Evolutionary conservation across 2,113 vertebrate species (phyloP).

Genomic region (Terrapene triunguis): DNA sequence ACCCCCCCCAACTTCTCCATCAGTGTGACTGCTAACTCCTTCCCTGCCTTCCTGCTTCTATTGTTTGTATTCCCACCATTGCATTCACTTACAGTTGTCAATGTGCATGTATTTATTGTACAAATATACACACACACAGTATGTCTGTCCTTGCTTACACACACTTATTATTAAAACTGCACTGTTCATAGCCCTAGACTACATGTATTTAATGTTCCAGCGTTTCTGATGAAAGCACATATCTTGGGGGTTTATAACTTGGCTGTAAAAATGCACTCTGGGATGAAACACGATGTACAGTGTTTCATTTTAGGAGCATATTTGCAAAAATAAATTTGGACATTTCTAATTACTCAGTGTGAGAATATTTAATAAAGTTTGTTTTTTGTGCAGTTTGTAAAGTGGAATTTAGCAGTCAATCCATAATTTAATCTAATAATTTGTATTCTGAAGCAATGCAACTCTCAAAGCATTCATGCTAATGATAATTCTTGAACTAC

Average conservation of each 20-base stretch:
- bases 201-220: neutral
- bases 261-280: neutral
- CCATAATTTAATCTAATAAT: neutral
- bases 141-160: neutral
- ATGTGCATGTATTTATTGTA: neutral
- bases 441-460: constrained; percentile 63
- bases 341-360: neutral
- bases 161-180: neutral
- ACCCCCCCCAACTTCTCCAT: constrained; percentile 36
- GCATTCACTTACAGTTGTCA: neutral
- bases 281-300: neutral
- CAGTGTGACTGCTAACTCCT: constrained; percentile 21
- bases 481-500: constrained; percentile 46
- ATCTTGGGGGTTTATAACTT: constrained; percentile 36
- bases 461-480: constrained; percentile 63
- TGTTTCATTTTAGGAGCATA: constrained; percentile 28
- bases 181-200: neutral
- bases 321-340: constrained; percentile 58
- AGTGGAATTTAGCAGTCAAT: constrained; percentile 29
- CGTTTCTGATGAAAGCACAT: neutral
- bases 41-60: constrained; percentile 10
- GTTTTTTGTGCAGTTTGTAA: neutral
- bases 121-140: accelerated
- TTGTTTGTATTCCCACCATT: constrained; percentile 13
- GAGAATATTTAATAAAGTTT: constrained; percentile 22